phyloP scores from a whole-genome alignment of 1,140 invertebrate genomes.

The Cheumatopsyche charites region DNA sequence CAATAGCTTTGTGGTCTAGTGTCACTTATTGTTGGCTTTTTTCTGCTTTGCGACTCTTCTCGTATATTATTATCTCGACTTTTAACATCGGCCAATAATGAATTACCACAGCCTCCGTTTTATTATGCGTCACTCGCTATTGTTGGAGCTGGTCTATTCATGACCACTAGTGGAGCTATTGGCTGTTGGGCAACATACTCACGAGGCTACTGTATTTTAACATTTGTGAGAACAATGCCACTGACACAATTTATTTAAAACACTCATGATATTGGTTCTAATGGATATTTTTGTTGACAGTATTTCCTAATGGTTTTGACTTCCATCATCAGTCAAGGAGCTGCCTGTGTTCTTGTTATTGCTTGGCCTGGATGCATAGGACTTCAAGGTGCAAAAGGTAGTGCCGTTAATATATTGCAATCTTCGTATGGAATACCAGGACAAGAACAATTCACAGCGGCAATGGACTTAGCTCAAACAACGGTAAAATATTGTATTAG shows the following conservation, averaged over 20 bases:
- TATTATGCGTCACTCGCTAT: slow-evolving; percentile 74
- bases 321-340: slow-evolving; percentile 73
- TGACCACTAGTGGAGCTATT: slow-evolving; percentile 69
- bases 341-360: slow-evolving; percentile 73
- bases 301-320: slow-evolving; percentile 75
- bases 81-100: slow-evolving; percentile 63
- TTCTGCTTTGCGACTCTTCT: slow-evolving; percentile 71
- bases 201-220: slow-evolving; percentile 72
- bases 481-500: slow-evolving; percentile 36
- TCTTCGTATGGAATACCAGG: slow-evolving; percentile 76
- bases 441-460: slow-evolving; percentile 76
- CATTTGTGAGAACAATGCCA: slow-evolving; percentile 63
- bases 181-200: slow-evolving; percentile 81
- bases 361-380: slow-evolving; percentile 80
- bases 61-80: slow-evolving; percentile 73
- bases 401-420: slow-evolving; percentile 73
- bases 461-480: slow-evolving; percentile 71
- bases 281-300: slow-evolving; percentile 58
- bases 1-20: slow-evolving; percentile 72
- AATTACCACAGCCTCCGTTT: slow-evolving; percentile 70
- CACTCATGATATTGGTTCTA: neutral
- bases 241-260: slow-evolving; percentile 14
- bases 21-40: slow-evolving; percentile 71
- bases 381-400: slow-evolving; percentile 68
- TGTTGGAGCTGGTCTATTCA: slow-evolving; percentile 68